Percentiles rank a stretch among this genome's conserved stretches.
phyloP scores from a whole-genome alignment of 2,888 invertebrate species.

The Tipula lateralis region DNA sequence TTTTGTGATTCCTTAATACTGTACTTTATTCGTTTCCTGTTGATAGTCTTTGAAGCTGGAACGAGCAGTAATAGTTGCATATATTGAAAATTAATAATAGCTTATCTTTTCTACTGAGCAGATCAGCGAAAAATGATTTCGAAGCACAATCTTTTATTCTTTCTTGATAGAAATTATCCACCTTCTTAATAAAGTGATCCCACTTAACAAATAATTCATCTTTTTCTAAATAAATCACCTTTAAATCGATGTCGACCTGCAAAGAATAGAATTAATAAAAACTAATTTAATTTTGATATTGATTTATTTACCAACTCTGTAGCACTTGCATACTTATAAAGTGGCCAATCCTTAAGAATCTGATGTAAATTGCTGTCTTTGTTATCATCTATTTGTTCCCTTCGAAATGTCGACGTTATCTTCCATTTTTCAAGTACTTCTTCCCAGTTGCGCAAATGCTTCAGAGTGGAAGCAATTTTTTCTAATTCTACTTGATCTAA shows the following conservation, averaged over 20 bases:
- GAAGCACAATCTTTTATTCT: not conserved
- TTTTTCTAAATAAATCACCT: too few relatives aligned
- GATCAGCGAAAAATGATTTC: not conserved
- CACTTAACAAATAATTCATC: not conserved
- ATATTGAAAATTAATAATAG: too few relatives aligned
- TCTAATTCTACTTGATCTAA: conserved; percentile 24
- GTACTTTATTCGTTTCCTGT: too few relatives aligned
- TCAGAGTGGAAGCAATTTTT: not conserved
- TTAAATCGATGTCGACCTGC: too few relatives aligned
- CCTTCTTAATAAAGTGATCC: not conserved
- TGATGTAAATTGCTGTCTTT: not conserved
- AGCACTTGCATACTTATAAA: not conserved
- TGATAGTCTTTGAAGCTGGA: too few relatives aligned
- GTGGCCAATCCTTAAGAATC: not conserved
- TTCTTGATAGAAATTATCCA: not conserved
- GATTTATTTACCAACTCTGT: not conserved
- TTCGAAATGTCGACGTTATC: not conserved
- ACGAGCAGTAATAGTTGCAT: too few relatives aligned
- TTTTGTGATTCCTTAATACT: too few relatives aligned
- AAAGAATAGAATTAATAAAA: too few relatives aligned
- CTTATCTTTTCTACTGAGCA: not conserved
- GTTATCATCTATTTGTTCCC: not conserved
- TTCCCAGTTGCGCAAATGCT: not conserved
- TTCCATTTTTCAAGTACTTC: not conserved
- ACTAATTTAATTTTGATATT: too few relatives aligned